Evolutionary conservation across 1,140 invertebrate genomes (phyloP).

Genomic region (Magallana ariakensis): DNA sequence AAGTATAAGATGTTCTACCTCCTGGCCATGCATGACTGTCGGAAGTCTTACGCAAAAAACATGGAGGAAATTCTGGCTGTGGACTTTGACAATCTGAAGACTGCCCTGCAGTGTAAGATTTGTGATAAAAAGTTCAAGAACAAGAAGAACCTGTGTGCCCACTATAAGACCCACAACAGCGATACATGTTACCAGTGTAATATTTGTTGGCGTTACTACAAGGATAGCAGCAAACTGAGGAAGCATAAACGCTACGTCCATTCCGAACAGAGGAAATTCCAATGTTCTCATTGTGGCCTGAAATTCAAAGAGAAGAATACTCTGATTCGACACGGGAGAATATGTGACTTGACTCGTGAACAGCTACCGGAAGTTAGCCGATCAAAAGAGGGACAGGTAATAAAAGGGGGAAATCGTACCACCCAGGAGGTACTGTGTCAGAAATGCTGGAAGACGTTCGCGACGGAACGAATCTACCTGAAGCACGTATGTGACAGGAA

Average conservation of each 20-base stretch:
- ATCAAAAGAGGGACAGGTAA: neutral
- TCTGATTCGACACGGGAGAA: conserved; percentile 49
- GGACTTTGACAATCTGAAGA: conserved; percentile 4
- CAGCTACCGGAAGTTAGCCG: no score
- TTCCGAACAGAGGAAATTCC: conserved; percentile 42
- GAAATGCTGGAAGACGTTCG: neutral
- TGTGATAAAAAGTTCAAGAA: conserved; percentile 61
- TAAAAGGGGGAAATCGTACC: neutral
- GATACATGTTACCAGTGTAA: conserved; percentile 84
- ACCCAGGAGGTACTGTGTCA: neutral
- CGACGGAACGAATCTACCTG: neutral
- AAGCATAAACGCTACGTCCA: conserved; percentile 55
- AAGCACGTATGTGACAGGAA: neutral
- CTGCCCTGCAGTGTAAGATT: conserved; percentile 46
- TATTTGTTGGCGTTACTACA: conserved; percentile 93
- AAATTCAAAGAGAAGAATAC: conserved; percentile 53
- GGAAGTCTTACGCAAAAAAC: neutral
- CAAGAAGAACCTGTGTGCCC: conserved; percentile 23
- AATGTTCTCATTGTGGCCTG: conserved; percentile 57
- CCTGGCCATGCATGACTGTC: conserved; percentile 33
- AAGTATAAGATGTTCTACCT: conserved; percentile 11
- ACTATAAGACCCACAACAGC: conserved; percentile 87
- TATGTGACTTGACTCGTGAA: neutral
- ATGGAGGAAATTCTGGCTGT: conserved; percentile 82
- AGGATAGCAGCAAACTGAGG: conserved; percentile 74